Evolutionary conservation across 2,888 invertebrate genomes (phyloP).

Genomic region (Campopleginae sp.): DNA sequence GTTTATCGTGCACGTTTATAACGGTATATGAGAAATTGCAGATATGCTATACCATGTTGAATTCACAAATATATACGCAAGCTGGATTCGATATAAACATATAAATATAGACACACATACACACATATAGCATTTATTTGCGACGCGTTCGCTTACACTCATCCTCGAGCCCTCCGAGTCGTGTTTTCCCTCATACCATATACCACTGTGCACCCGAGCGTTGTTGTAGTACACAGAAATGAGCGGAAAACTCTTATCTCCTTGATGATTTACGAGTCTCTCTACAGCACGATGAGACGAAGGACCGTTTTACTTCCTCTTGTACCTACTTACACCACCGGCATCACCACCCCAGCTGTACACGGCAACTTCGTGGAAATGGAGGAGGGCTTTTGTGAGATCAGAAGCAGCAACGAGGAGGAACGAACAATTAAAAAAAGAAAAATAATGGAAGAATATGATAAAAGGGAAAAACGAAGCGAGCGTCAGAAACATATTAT

Average conservation of each 20-base stretch:
- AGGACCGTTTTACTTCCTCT: conserved; percentile 63
- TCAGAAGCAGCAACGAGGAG: conserved; percentile 11
- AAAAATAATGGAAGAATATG: conserved; percentile 17
- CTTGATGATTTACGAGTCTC: conserved; percentile 69
- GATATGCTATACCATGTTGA: conserved; percentile 40
- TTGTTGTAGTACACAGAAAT: conserved; percentile 56
- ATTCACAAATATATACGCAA: conserved; percentile 41
- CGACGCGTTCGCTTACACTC: conserved; percentile 51
- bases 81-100: neutral
- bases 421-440: conserved; percentile 25
- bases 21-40: conserved; percentile 37
- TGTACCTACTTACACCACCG: conserved; percentile 58
- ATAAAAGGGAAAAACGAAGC: conserved; percentile 15
- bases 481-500: conserved; percentile 10
- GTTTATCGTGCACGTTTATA: conserved; percentile 37
- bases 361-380: conserved; percentile 40
- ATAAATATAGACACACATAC: neutral
- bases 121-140: conserved; percentile 48
- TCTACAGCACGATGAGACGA: conserved; percentile 50
- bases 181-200: conserved; percentile 45
- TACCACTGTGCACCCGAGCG: conserved; percentile 29
- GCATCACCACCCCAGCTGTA: neutral
- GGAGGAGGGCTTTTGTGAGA: conserved; percentile 17
- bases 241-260: conserved; percentile 71
- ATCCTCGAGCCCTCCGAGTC: conserved; percentile 32